Evolutionary conservation across 2,113 vertebrate genomes (phyloP).

Genomic region (Caracal caracal): DNA sequence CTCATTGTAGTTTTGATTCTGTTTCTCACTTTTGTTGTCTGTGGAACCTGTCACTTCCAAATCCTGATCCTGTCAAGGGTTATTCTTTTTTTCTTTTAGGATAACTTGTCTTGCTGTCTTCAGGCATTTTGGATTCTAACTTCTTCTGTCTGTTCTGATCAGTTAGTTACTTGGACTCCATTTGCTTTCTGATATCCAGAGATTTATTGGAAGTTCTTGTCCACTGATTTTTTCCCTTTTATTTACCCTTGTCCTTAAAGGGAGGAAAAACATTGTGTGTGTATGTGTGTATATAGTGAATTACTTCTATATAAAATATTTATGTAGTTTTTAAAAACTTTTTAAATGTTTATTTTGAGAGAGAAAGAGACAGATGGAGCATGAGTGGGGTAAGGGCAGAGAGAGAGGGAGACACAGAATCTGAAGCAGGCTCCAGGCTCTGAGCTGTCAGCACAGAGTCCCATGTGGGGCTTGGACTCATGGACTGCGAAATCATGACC

Average conservation of each 20-base stretch:
- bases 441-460: no score
- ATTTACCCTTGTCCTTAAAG: neutral
- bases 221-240: neutral
- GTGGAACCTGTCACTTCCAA: neutral
- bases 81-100: neutral
- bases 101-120: neutral
- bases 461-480: no score
- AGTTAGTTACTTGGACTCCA: neutral
- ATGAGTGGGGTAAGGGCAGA: no score
- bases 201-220: neutral
- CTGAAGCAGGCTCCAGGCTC: no score
- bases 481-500: no score
- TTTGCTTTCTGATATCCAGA: slow-evolving; percentile 17
- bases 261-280: neutral
- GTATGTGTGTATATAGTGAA: no score
- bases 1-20: neutral
- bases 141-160: neutral
- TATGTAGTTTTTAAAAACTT: no score
- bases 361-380: no score
- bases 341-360: no score
- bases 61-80: neutral
- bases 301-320: no score
- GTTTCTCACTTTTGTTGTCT: neutral
- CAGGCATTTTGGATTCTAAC: neutral
- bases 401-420: no score